Percentiles rank a stretch among this genome's conserved stretches.
Evolutionary conservation across 2,113 vertebrate species (phyloP).

Genomic region (Lycocorax pyrrhopterus): DNA sequence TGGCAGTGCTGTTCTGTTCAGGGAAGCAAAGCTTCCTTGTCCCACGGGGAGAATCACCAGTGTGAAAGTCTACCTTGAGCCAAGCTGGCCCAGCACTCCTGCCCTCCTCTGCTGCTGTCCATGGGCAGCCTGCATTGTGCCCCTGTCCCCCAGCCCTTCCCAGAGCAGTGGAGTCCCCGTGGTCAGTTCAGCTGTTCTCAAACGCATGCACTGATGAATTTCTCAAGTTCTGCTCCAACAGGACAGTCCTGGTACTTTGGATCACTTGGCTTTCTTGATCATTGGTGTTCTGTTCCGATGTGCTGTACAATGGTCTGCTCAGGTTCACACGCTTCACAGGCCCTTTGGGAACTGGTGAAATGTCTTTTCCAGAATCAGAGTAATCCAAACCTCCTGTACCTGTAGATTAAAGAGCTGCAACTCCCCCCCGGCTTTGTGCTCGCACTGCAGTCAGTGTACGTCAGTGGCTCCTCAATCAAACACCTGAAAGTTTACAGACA

Average conservation of each 20-base stretch:
- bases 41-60: not conserved
- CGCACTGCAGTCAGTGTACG: not conserved
- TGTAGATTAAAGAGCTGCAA: slow-evolving; percentile 35
- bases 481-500: not conserved
- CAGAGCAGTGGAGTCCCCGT: not conserved
- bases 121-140: not conserved
- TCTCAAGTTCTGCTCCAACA: not conserved
- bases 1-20: not conserved
- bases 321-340: not conserved
- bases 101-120: not conserved
- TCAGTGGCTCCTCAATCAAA: not conserved
- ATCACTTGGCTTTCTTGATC: not conserved
- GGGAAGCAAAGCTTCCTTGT: not conserved
- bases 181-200: not conserved
- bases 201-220: fast-evolving
- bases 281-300: not conserved
- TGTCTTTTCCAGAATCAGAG: not conserved
- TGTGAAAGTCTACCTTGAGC: not conserved
- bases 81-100: not conserved
- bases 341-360: not conserved
- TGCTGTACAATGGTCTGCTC: slow-evolving; percentile 10
- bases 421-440: not conserved
- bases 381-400: not conserved
- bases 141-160: not conserved
- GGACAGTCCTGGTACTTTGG: not conserved